These are phyloP conservation scores for Notarius lentiginosus DNA, from an alignment of 2,113 vertebrate genomes.

Conservation along the genomic window DNA sequence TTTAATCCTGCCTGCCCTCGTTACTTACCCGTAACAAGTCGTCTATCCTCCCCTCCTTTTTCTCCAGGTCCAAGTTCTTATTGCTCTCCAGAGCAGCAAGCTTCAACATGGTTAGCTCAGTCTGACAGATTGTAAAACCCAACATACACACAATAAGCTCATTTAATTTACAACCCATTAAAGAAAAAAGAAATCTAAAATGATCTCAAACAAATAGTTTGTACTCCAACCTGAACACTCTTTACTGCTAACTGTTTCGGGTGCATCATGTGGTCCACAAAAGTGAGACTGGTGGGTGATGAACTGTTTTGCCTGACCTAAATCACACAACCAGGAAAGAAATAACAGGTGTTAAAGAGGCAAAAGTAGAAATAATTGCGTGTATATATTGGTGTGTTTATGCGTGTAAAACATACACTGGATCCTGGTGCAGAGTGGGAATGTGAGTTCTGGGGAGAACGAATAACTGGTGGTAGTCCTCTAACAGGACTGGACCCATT, in stretches of 20 bases:
- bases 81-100: constrained; percentile 98
- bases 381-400: background rate
- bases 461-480: constrained; percentile 87
- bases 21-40: constrained; percentile 95
- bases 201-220: background rate
- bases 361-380: background rate
- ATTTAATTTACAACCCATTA: background rate
- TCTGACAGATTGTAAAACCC: constrained; percentile 70
- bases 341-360: background rate
- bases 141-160: background rate
- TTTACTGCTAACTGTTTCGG: constrained; percentile 94
- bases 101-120: constrained; percentile 97
- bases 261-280: constrained; percentile 91
- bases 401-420: constrained; percentile 77
- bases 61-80: constrained; percentile 98
- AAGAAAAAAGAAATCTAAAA: background rate
- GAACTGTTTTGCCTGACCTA: constrained; percentile 97
- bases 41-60: constrained; percentile 99
- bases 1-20: background rate
- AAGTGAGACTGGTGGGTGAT: constrained; percentile 93
- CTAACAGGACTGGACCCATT: constrained; percentile 97
- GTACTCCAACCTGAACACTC: constrained; percentile 85
- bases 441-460: constrained; percentile 96
- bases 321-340: constrained; percentile 52
- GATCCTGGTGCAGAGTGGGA: constrained; percentile 92